These are phyloP conservation scores for Oasisia sp. DNA, from an alignment of 2,888 invertebrate genomes.

Conservation along the genomic window DNA sequence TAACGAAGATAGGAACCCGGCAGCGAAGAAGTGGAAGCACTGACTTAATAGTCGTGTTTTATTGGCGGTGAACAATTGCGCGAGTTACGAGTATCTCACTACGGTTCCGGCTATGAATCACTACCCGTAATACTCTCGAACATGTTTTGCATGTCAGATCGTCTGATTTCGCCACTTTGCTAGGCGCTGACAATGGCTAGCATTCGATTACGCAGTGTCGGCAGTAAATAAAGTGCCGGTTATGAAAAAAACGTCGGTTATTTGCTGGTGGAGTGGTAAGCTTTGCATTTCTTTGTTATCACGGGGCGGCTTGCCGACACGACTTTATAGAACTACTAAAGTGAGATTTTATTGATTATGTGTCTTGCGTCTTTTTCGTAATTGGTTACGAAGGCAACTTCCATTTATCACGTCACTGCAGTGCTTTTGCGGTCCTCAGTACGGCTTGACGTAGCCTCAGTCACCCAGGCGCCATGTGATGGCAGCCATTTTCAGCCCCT, in stretches of 20 bases:
- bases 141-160: conserved; percentile 1
- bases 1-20: not conserved
- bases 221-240: not conserved
- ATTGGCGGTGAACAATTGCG: not conserved
- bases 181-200: not conserved
- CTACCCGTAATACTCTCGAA: not conserved
- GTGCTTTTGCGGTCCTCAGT: not conserved
- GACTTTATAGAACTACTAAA: not conserved
- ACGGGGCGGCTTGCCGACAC: not conserved
- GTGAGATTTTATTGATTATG: not conserved
- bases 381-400: not conserved
- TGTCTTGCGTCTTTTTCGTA: not conserved
- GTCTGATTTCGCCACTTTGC: not conserved
- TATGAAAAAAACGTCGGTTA: not conserved
- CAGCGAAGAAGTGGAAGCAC: not conserved
- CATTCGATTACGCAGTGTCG: not conserved
- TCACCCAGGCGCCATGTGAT: not conserved
- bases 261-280: not conserved
- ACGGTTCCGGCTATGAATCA: not conserved
- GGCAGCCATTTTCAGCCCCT: no score
- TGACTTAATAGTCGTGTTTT: not conserved
- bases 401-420: not conserved
- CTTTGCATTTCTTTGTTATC: not conserved
- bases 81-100: not conserved
- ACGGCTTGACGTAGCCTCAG: not conserved